These are phyloP conservation scores for Steinernema hermaphroditum DNA, from an alignment of 2,888 invertebrate genomes.

Conservation along the genomic window DNA sequence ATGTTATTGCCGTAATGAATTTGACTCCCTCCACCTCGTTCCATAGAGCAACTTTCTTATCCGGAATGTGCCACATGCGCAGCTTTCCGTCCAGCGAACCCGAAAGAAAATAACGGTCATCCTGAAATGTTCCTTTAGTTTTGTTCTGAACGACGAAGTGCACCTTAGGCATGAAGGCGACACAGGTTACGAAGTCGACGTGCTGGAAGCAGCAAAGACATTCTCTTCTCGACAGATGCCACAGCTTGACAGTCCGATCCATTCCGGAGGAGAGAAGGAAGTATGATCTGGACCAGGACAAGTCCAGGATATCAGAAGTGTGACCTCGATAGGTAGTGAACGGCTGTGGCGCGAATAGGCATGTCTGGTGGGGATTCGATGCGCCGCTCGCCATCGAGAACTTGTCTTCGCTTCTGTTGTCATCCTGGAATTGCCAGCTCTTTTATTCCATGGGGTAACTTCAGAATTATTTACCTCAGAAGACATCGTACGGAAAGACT, in stretches of 20 bases:
- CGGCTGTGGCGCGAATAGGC: slow-evolving; percentile 53
- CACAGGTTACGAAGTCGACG: slow-evolving; percentile 97
- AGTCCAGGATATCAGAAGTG: slow-evolving; percentile 90
- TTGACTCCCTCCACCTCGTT: slow-evolving; percentile 77
- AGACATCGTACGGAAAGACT: slow-evolving; percentile 11
- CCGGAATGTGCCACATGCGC: slow-evolving; percentile 98
- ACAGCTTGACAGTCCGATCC: slow-evolving; percentile 83
- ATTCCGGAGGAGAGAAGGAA: slow-evolving; percentile 63
- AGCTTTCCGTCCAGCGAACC: slow-evolving; percentile 96
- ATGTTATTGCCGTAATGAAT: slow-evolving; percentile 66
- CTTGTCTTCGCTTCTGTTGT: slow-evolving; percentile 20
- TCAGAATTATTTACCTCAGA: not conserved
- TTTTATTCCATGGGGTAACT: too few species aligned
- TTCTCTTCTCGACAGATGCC: slow-evolving; percentile 95
- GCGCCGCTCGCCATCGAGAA: not conserved
- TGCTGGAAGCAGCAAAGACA: slow-evolving; percentile 98
- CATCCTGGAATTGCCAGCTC: slow-evolving; percentile 16
- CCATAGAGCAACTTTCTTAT: slow-evolving; percentile 97
- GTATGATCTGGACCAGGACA: slow-evolving; percentile 82
- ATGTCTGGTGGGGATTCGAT: slow-evolving; percentile 31
- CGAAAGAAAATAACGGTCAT: slow-evolving; percentile 84
- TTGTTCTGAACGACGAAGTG: not conserved
- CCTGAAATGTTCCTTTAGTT: slow-evolving; percentile 67
- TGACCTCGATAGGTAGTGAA: slow-evolving; percentile 76
- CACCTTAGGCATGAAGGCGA: slow-evolving; percentile 89